phyloP scores from a whole-genome alignment of 1,140 invertebrate genomes.

The Diachasmimorpha longicaudata region DNA sequence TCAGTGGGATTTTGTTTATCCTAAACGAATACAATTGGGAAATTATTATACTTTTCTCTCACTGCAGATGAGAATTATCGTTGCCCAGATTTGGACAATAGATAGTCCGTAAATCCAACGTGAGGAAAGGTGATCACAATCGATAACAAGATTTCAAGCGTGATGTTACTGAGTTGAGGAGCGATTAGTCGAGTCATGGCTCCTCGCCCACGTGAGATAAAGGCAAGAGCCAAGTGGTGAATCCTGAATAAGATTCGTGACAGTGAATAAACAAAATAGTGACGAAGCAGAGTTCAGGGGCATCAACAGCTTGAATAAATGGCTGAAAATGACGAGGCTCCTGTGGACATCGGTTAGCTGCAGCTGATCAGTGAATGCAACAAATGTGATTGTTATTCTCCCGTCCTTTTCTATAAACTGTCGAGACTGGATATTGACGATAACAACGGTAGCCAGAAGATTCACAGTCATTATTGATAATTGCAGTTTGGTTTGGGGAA shows the following conservation, averaged over 20 bases:
- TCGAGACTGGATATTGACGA: conserved; percentile 22
- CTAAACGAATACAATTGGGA: too few species aligned
- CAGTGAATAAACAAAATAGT: conserved; percentile 56
- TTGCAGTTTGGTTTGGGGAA: conserved; percentile 34
- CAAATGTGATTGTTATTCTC: background rate
- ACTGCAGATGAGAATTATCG: too few species aligned
- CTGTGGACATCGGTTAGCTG: too few species aligned
- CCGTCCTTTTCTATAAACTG: background rate
- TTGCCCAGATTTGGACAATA: background rate
- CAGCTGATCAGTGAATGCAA: background rate
- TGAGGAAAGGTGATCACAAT: conserved; percentile 5
- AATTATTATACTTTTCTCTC: too few species aligned
- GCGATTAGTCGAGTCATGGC: conserved; percentile 28
- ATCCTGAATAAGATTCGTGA: conserved; percentile 28
- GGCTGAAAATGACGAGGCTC: background rate
- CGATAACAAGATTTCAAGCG: background rate
- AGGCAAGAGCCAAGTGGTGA: background rate
- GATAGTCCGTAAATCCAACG: background rate
- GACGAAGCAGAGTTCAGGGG: conserved; percentile 41
- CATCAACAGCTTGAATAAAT: background rate
- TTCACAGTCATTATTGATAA: conserved; percentile 39
- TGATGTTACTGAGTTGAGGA: conserved; percentile 16
- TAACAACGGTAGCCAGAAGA: conserved; percentile 38
- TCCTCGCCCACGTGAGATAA: conserved; percentile 11
- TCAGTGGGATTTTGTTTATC: too few species aligned